Evolutionary conservation across 2,888 invertebrate genomes (phyloP), one percentile per base, ranked within the genome.

Genomic region (Protodeltote pygarga): DNA sequence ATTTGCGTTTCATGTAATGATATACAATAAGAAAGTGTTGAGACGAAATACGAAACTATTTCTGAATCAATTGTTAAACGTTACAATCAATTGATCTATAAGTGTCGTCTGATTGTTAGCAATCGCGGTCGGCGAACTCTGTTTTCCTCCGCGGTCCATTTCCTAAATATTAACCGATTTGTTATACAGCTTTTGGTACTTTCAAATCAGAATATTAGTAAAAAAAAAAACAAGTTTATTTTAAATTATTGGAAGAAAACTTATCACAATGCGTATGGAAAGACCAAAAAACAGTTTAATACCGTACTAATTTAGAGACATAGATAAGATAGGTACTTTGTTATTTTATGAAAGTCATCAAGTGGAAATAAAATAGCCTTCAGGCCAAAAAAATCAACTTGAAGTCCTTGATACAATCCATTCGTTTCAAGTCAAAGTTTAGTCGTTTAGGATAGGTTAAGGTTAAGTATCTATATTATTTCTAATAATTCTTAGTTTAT

Each of bases 151-250:
- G 66, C 67, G 75, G 71, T 83, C 77, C 77, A 75, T 73, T 81
- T 77, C 70, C 73, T 68, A 82, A n/a, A 76, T 73, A 67, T 60
- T 75, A 75, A 77, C 75, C 81, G 81, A 87, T 87, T 87, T 77
- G 83, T 80, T 81, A 77, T 77, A 81, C 77, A 32, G 40, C 39
- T 33, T 35, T 53, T 46, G 24, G 37, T 47, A 48, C 49, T 47
- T 27, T 27, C 13, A n/a, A 23, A 4, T 23, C 10, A n/a, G 4
- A 23, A n/a, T n/a, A n/a, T n/a, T n/a, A n/a, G n/a, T n/a, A n/a
- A n/a, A n/a, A n/a, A n/a, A n/a, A n/a, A n/a, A n/a, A n/a, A n/a
- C n/a, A n/a, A n/a, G n/a, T n/a, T n/a, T n/a, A n/a, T n/a, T n/a
- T n/a, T n/a, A n/a, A n/a, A n/a, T n/a, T n/a, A n/a, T n/a, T n/a